These are phyloP conservation scores for Yponomeuta plumbellus DNA, from an alignment of 2,888 invertebrate species.

Conservation along the genomic window DNA sequence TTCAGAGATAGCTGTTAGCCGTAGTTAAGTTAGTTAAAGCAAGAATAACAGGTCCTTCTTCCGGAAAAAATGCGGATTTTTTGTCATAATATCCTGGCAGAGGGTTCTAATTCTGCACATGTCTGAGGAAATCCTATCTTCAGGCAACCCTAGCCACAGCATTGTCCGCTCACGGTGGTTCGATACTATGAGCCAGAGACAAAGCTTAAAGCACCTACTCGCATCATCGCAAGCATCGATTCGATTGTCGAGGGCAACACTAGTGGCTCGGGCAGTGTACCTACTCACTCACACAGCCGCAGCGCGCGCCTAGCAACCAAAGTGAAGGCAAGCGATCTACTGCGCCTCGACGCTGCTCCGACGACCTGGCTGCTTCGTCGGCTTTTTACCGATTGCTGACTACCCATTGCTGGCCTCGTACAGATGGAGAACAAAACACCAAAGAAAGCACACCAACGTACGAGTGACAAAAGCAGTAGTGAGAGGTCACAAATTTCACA, in stretches of 20 bases:
- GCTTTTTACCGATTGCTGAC: background rate
- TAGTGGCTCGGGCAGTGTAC: constrained; percentile 55
- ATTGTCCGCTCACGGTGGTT: background rate
- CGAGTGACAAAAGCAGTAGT: background rate
- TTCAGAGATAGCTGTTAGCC: no score
- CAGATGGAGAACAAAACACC: fast-evolving
- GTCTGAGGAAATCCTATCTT: no score
- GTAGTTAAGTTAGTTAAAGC: no score
- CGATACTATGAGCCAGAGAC: background rate
- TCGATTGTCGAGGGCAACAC: constrained; percentile 30
- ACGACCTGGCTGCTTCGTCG: constrained; percentile 28
- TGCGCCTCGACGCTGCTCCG: constrained; percentile 31
- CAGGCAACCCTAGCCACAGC: no score
- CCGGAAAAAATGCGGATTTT: no score
- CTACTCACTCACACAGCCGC: constrained; percentile 56
- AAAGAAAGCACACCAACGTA: constrained; percentile 30
- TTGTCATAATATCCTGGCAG: no score
- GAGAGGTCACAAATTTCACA: constrained; percentile 9
- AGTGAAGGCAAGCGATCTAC: constrained; percentile 69
- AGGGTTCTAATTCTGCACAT: no score
- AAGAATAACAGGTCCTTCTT: no score
- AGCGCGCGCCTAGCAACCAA: constrained; percentile 58
- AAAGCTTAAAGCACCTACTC: no score
- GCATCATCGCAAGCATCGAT: background rate
- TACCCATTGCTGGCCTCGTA: constrained; percentile 32